Conservation (phyloP, 2,888 invertebrate species). For the Pristionchus maxplancki region DNA sequence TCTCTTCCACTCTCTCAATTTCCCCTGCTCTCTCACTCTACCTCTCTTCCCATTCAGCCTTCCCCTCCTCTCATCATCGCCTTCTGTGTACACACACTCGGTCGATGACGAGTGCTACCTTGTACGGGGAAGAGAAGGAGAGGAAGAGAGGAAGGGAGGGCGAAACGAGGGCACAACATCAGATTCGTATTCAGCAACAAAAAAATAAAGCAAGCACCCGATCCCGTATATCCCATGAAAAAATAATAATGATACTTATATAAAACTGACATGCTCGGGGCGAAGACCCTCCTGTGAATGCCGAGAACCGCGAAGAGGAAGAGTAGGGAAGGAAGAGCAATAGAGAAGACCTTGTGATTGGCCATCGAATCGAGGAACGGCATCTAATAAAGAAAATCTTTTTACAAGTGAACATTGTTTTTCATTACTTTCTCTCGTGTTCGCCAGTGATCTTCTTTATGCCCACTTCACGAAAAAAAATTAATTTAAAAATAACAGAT, state of each 20-base stretch:
- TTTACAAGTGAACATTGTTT: not conserved
- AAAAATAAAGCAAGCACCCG: not conserved
- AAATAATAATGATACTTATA: not conserved
- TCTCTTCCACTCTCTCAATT: not conserved
- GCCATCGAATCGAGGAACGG: conserved; percentile 91
- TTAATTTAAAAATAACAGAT: too few species aligned
- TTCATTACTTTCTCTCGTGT: too few species aligned
- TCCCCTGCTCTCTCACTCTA: not conserved
- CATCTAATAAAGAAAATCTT: conserved; percentile 79
- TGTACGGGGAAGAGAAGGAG: not conserved
- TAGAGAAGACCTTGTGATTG: conserved; percentile 94
- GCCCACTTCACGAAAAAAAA: too few species aligned
- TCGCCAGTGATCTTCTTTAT: too few species aligned
- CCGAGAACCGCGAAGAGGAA: conserved; percentile 89
- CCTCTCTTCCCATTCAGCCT: not conserved
- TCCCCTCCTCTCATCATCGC: not conserved
- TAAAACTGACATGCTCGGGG: conserved; percentile 85
- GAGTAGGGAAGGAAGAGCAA: conserved; percentile 85
- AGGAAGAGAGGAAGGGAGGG: not conserved
- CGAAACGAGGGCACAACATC: not conserved
- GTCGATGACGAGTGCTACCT: conserved; percentile 23
- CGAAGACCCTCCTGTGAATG: conserved; percentile 95
- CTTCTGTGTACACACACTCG: conserved; percentile 15
- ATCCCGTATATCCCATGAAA: not conserved
- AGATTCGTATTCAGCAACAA: not conserved